Base-by-base conservation (phyloP, 2,888 invertebrate genomes). In the Trissolcus japonicus region DNA sequence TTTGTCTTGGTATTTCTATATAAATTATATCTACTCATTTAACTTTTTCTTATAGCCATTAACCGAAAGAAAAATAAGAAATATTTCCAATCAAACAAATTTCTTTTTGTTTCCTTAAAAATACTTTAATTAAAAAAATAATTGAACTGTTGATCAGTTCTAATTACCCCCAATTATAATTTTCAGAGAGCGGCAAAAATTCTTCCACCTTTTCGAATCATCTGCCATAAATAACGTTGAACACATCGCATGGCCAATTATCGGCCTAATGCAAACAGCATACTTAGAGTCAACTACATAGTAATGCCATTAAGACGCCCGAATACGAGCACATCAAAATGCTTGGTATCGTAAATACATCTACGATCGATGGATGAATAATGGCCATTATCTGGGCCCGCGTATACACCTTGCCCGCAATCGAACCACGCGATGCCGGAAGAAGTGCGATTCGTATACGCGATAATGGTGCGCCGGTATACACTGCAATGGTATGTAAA, bases 301-400 rank as follows among this genome's bases (percentile, higher is more conserved):
- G 63, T 55, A 63, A 66, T 66, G 66, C 69, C 65, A 69, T 76
- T 66, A 66, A 76, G 57, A 57, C 46, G 65, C 40, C 62, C 66
- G 65, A 46, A 55, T 60, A 21, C 29, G 16, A 56, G 54, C 21
- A 40, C 46, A 63, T 56, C 66, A 57, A 56, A 71, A 61, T 40
- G 25, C 56, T 50, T 17, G 21, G 57, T 66, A 73, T 67, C 68
- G 63, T 35, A 57, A 61, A 73, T 77, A 73, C 56, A 71, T 71
- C 67, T 43, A n/a, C 54, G 56, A 78, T 78, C 75, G 63, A 68
- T 77, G 77, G 69, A 69, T 75, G 74, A 79, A 68, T 77, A 79
- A 79, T 77, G 69, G 66, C 72, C 75, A 71, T 74, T 76, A 79
- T 68, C 68, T 50, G 75, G 46, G 56, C 66, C 35, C 35, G 35